Conservation (phyloP, 1,140 invertebrate species). For the Zophobas morio region DNA sequence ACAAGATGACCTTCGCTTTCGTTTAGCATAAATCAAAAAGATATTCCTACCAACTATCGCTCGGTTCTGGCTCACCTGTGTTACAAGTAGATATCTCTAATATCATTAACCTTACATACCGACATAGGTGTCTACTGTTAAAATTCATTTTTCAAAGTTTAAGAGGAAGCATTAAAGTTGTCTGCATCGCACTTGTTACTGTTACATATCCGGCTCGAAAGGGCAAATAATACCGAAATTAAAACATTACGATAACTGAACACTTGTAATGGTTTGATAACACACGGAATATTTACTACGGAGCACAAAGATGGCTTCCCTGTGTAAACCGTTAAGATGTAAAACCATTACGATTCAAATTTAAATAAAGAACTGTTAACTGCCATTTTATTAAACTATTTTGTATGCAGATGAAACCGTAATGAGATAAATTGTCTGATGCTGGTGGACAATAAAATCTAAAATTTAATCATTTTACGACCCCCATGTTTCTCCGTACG, state of each 20-base stretch:
- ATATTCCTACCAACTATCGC: neutral
- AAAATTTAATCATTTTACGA: neutral
- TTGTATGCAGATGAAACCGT: neutral
- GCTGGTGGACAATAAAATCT: neutral
- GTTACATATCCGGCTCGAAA: too few relatives aligned
- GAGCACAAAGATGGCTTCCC: too few relatives aligned
- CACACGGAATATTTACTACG: too few relatives aligned
- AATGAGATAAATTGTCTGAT: neutral
- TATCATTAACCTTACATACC: too few relatives aligned
- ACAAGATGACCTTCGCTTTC: constrained; percentile 23
- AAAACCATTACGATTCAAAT: neutral
- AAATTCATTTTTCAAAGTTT: too few relatives aligned
- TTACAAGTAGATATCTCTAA: neutral
- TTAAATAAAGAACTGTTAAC: constrained; percentile 6
- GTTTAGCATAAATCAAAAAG: constrained; percentile 21
- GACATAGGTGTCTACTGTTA: too few relatives aligned
- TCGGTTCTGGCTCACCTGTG: constrained; percentile 1
- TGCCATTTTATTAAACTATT: constrained; percentile 15
- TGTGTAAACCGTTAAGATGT: too few relatives aligned
- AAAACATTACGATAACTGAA: too few relatives aligned
- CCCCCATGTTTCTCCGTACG: neutral
- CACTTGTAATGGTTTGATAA: too few relatives aligned
- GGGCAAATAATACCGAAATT: too few relatives aligned
- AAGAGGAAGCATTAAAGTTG: too few relatives aligned
- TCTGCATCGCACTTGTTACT: too few relatives aligned